Conservation (phyloP, 2,113 vertebrate genomes). For the Plecturocebus donacophilus region DNA sequence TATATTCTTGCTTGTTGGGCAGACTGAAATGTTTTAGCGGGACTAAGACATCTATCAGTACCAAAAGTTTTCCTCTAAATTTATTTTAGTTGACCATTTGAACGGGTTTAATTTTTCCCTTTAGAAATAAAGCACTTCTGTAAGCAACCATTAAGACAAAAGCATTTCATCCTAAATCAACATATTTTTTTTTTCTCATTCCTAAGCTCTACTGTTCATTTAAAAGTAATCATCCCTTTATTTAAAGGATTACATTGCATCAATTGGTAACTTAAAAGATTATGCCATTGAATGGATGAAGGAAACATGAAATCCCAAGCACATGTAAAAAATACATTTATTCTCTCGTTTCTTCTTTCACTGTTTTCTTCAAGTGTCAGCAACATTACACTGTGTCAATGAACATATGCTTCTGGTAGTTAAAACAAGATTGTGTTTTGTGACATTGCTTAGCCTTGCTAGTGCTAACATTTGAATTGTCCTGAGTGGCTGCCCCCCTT, state of each 20-base stretch:
- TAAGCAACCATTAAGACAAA: background rate
- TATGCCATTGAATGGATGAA: background rate
- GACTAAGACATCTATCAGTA: background rate
- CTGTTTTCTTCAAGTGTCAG: constrained; percentile 62
- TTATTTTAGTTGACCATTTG: background rate
- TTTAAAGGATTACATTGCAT: constrained; percentile 58
- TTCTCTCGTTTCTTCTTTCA: background rate
- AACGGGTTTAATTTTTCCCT: background rate
- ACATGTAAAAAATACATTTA: background rate
- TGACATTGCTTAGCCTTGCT: constrained; percentile 75
- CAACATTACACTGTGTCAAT: constrained; percentile 74
- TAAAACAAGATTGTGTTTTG: constrained; percentile 83
- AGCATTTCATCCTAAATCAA: fast-evolving
- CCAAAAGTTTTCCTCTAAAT: background rate
- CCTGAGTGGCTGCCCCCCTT: constrained; percentile 71
- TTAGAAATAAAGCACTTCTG: background rate
- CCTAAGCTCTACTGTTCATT: background rate
- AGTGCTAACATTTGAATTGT: constrained; percentile 69
- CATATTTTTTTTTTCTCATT: background rate
- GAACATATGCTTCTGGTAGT: constrained; percentile 84
- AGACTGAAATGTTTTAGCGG: background rate
- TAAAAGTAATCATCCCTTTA: constrained; percentile 49
- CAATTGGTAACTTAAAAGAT: constrained; percentile 47
- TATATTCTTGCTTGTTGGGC: fast-evolving
- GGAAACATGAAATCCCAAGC: background rate